These are phyloP conservation scores for Syrmaticus mikado DNA, from an alignment of 2,113 vertebrate species.

Conservation along the genomic window DNA sequence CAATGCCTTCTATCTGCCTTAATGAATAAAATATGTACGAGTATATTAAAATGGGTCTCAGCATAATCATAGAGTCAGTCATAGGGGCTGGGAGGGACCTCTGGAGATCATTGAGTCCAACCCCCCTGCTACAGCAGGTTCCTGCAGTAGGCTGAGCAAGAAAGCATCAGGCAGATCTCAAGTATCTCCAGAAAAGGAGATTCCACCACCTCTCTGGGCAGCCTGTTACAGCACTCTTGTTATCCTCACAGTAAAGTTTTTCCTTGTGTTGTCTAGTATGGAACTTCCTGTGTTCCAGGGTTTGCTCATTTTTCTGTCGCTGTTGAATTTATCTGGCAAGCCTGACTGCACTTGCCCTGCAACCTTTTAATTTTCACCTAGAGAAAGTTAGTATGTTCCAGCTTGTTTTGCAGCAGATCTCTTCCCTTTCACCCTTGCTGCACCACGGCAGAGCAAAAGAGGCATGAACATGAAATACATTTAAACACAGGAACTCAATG, in stretches of 20 bases:
- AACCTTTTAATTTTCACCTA: background rate
- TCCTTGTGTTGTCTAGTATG: too few relatives aligned
- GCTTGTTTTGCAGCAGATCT: background rate
- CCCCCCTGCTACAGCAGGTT: too few relatives aligned
- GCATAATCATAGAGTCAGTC: background rate
- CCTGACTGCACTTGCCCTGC: background rate
- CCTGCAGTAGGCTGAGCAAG: too few relatives aligned
- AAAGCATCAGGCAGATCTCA: too few relatives aligned
- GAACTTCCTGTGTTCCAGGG: too few relatives aligned
- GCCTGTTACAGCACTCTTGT: too few relatives aligned
- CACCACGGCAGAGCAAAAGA: background rate
- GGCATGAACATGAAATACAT: background rate
- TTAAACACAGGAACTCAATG: background rate
- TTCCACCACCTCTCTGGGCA: too few relatives aligned
- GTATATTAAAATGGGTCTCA: background rate
- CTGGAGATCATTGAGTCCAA: too few relatives aligned
- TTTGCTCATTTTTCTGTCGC: too few relatives aligned
- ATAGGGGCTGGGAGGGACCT: too few relatives aligned
- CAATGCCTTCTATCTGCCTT: constrained; percentile 45
- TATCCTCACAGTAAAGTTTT: too few relatives aligned
- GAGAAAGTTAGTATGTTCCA: background rate
- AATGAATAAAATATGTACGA: constrained; percentile 60
- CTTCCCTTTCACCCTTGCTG: background rate
- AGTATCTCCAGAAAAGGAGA: too few relatives aligned
- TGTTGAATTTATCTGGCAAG: background rate